Conservation (phyloP, 2,797 vertebrate species). For the Clangula hyemalis region DNA sequence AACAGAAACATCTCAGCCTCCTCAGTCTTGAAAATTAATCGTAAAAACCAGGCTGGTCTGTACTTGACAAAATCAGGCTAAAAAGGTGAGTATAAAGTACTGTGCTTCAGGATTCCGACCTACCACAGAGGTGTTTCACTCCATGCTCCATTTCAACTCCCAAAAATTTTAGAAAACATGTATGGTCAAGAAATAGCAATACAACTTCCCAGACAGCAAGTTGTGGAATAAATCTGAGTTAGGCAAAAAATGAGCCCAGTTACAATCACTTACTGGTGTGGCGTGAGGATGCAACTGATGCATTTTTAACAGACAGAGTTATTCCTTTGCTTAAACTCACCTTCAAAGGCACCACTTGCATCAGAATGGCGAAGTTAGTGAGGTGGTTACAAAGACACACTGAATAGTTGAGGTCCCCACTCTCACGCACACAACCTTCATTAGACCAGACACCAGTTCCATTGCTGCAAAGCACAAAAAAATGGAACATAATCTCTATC, state of each 20-base stretch:
- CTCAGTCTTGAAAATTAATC: background rate
- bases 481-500: background rate
- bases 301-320: background rate
- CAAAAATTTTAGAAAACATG: background rate
- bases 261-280: background rate
- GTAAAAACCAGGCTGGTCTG: background rate
- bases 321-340: constrained; percentile 74
- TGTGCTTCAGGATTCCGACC: background rate
- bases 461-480: constrained; percentile 78
- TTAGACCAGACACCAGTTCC: constrained; percentile 90
- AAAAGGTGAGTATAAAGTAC: background rate
- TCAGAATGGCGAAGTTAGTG: constrained; percentile 98
- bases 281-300: background rate
- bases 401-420: constrained; percentile 88
- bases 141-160: background rate
- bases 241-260: background rate
- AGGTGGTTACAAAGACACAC: constrained; percentile 94
- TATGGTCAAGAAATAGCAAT: background rate
- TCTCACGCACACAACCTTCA: constrained; percentile 85
- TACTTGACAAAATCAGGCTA: background rate
- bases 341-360: constrained; percentile 96
- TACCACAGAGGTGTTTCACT: background rate
- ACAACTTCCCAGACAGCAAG: background rate
- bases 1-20: background rate
- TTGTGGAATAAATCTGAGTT: background rate